Evolutionary conservation across 2,888 invertebrate genomes (phyloP).

Genomic region (Nomada ruficornis): DNA sequence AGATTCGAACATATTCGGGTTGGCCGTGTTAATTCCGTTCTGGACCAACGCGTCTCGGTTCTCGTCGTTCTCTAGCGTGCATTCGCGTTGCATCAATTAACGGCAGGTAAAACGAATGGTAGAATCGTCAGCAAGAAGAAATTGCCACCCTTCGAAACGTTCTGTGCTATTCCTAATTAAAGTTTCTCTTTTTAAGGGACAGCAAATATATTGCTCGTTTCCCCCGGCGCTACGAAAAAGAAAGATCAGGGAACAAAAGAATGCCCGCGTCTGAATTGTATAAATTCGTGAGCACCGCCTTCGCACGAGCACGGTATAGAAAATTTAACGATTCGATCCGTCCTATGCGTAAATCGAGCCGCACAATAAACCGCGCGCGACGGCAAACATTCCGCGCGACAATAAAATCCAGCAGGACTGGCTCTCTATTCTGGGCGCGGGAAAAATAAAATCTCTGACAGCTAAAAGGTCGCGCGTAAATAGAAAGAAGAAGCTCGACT

Average conservation of each 20-base stretch:
- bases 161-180: no score
- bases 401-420: slow-evolving; percentile 12
- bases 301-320: background rate
- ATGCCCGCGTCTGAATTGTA: no score
- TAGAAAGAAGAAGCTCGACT: slow-evolving; percentile 40
- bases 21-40: slow-evolving; percentile 51
- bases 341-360: background rate
- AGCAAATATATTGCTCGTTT: no score
- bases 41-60: slow-evolving; percentile 37
- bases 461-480: slow-evolving; percentile 51
- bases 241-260: no score
- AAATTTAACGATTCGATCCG: background rate
- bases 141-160: no score
- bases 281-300: background rate
- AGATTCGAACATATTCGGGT: slow-evolving; percentile 52
- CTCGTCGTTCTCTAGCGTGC: background rate
- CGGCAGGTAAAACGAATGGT: background rate
- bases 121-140: background rate
- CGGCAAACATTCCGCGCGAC: slow-evolving; percentile 3
- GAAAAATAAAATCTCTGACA: slow-evolving; percentile 41
- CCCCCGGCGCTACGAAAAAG: no score
- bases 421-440: slow-evolving; percentile 3
- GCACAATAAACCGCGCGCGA: slow-evolving; percentile 1
- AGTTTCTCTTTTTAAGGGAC: no score
- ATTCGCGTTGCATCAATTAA: slow-evolving; percentile 16